Evolutionary conservation across 2,888 invertebrate genomes (phyloP).

Genomic region (Creontiades dilutus): DNA sequence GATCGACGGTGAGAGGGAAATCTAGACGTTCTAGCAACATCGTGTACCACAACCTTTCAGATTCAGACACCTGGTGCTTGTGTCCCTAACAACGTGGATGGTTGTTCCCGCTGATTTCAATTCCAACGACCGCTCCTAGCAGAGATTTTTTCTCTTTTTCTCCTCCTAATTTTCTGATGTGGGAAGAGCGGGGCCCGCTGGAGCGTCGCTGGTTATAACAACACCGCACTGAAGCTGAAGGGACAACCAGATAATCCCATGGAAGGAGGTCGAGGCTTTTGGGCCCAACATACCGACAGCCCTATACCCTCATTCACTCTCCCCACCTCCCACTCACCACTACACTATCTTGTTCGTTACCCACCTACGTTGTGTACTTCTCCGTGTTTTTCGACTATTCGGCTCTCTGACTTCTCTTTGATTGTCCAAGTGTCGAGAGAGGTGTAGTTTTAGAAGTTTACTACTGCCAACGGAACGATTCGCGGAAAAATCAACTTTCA

Average conservation of each 20-base stretch:
- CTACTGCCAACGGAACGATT: too few relatives aligned
- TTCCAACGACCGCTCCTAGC: background rate
- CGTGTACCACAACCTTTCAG: background rate
- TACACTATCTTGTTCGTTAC: slow-evolving; percentile 5
- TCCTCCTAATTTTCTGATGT: slow-evolving; percentile 14
- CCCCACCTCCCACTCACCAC: background rate
- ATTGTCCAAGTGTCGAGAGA: background rate
- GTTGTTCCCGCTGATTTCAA: slow-evolving; percentile 26
- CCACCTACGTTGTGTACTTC: background rate
- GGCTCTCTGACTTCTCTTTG: background rate
- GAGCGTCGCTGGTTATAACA: slow-evolving; percentile 21
- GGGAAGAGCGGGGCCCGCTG: background rate
- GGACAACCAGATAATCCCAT: slow-evolving; percentile 38
- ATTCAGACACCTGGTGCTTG: background rate
- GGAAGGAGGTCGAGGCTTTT: slow-evolving; percentile 51
- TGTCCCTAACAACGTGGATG: background rate
- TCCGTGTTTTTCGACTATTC: background rate
- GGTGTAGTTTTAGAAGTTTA: background rate
- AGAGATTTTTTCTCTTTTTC: background rate
- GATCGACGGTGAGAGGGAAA: too few relatives aligned
- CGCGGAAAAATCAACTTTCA: too few relatives aligned
- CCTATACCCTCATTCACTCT: background rate
- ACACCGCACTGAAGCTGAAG: background rate
- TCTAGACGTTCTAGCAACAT: background rate
- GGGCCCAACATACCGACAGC: slow-evolving; percentile 14